Evolutionary conservation across 2,113 vertebrate species (phyloP).

Genomic region (Etheostoma spectabile): DNA sequence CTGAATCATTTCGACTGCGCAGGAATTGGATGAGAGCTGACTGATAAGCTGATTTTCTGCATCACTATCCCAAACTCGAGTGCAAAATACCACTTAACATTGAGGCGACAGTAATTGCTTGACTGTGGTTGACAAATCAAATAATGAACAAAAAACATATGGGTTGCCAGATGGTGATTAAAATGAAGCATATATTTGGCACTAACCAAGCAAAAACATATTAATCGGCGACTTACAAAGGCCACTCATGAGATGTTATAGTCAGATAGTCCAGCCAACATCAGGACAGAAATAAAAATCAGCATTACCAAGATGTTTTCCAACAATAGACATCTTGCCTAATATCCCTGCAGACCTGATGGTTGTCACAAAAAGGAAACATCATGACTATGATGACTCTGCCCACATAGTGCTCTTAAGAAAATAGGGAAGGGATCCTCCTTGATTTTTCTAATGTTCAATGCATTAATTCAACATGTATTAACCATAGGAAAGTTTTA

Average conservation of each 20-base stretch:
- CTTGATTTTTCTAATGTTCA: neutral
- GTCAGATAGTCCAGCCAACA: neutral
- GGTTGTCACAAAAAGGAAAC: neutral
- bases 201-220: neutral
- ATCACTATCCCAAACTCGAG: neutral
- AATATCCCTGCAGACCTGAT: neutral
- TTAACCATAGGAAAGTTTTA: neutral
- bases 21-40: constrained; percentile 18
- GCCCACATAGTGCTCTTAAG: neutral
- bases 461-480: neutral
- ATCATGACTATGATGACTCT: neutral
- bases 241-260: neutral
- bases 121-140: neutral
- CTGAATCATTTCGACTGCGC: constrained; percentile 44
- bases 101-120: too few relatives aligned
- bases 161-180: neutral
- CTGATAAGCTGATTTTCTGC: constrained; percentile 22
- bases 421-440: neutral
- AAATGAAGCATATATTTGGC: neutral
- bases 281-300: neutral
- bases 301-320: neutral
- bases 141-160: neutral
- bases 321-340: neutral
- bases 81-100: neutral
- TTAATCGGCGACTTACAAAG: neutral